Conservation (phyloP, 1,140 invertebrate genomes). For the Sycophila sp. region DNA sequence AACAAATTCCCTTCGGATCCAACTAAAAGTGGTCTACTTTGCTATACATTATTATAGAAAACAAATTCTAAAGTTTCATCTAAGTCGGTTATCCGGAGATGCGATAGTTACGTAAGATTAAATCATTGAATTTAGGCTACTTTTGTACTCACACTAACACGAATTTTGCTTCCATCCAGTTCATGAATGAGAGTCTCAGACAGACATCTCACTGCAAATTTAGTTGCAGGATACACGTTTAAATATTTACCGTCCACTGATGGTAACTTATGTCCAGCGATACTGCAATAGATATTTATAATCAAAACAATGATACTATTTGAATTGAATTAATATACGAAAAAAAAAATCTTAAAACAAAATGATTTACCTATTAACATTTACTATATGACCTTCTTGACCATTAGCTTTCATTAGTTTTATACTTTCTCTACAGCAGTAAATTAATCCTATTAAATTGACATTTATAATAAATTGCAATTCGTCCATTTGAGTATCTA, state of each 20-base stretch:
- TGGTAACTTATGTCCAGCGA: not conserved
- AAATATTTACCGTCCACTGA: not conserved
- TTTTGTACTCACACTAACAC: not conserved
- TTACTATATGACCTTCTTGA: slow-evolving; percentile 15
- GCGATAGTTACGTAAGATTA: no score
- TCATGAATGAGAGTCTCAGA: not conserved
- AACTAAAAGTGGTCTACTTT: no score
- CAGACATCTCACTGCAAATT: not conserved
- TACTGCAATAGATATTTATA: not conserved
- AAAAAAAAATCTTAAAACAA: not conserved
- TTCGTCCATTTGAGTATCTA: not conserved
- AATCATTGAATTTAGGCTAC: no score
- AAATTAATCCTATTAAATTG: slow-evolving; percentile 2
- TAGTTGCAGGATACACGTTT: not conserved
- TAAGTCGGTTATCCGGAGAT: no score
- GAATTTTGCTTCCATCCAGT: not conserved
- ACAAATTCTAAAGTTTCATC: no score
- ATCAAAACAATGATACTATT: not conserved
- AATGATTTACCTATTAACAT: slow-evolving; percentile 2
- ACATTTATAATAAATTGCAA: not conserved
- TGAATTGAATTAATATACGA: not conserved
- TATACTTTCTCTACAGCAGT: not conserved
- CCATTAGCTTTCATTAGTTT: not conserved
- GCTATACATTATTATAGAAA: no score
- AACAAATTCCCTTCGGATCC: no score